Conservation (phyloP, 2,113 vertebrate species). For the Cercopithecus mona region DNA sequence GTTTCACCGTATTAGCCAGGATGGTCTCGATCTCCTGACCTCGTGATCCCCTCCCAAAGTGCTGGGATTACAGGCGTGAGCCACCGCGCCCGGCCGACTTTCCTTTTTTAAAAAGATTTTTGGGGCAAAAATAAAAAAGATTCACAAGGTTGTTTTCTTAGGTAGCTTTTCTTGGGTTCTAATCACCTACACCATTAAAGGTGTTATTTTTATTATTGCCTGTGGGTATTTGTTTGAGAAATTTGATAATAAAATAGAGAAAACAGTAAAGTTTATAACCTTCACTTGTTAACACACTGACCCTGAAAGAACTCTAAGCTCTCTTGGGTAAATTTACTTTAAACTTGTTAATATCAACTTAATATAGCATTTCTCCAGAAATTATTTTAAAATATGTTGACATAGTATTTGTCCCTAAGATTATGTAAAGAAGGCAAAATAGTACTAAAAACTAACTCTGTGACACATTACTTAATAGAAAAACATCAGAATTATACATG, state of each 20-base stretch:
- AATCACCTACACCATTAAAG: constrained; percentile 33
- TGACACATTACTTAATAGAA: neutral
- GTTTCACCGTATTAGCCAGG: too few relatives aligned
- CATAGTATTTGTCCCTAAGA: neutral
- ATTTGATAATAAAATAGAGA: neutral
- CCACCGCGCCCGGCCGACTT: neutral
- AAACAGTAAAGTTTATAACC: constrained; percentile 28
- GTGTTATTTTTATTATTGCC: constrained; percentile 14
- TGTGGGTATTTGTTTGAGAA: constrained; percentile 20
- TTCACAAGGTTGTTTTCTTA: neutral
- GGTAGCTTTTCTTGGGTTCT: constrained; percentile 20
- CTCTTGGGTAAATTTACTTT: constrained; percentile 27
- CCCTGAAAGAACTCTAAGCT: neutral
- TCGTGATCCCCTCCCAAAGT: too few relatives aligned
- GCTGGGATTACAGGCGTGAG: too few relatives aligned
- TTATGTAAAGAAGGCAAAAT: neutral
- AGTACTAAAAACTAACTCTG: neutral
- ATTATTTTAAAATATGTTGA: neutral
- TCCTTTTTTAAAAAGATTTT: neutral
- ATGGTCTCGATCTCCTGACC: too few relatives aligned
- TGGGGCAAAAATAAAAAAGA: neutral
- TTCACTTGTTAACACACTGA: neutral
- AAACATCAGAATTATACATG: neutral
- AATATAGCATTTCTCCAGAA: neutral
- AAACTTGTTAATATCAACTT: constrained; percentile 33